phyloP scores from a whole-genome alignment of 2,797 vertebrate genomes.

The Sphenodon punctatus region DNA sequence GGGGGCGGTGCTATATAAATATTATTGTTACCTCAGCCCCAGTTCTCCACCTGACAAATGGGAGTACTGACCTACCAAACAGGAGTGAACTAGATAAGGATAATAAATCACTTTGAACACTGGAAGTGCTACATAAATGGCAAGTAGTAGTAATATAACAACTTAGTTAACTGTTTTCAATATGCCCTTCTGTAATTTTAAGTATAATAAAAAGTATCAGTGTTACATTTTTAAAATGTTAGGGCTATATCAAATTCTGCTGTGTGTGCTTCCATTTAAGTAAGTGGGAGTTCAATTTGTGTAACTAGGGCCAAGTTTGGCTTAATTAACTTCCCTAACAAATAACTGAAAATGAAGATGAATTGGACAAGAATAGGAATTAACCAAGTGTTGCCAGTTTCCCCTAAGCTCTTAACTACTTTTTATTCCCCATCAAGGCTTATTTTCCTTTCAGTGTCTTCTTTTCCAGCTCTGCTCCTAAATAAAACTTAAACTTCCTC shows the following conservation, averaged over 20 bases:
- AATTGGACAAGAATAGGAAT: neutral
- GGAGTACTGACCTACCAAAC: too few species aligned
- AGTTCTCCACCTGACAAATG: too few species aligned
- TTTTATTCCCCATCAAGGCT: too few species aligned
- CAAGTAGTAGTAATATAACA: too few species aligned
- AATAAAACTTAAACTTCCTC: too few species aligned
- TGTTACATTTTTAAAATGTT: neutral
- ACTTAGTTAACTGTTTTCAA: neutral
- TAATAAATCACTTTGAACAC: too few species aligned
- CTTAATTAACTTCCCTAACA: neutral
- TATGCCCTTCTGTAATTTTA: neutral
- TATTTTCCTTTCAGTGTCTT: too few species aligned
- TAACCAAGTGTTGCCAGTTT: neutral
- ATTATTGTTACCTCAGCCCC: too few species aligned
- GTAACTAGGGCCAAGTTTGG: neutral
- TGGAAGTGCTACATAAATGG: too few species aligned
- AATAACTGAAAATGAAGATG: neutral
- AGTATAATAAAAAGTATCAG: neutral
- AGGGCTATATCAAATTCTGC: neutral
- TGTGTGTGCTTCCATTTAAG: neutral
- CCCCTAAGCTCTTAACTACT: neutral
- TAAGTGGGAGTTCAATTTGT: rapidly evolving
- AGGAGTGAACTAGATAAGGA: too few species aligned
- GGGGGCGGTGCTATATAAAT: too few species aligned
- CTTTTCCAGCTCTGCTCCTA: neutral